Percentiles rank a stretch among this genome's conserved stretches.
These are phyloP conservation scores for Sesia bembeciformis DNA, from an alignment of 2,888 invertebrate genomes.

Conservation along the genomic window DNA sequence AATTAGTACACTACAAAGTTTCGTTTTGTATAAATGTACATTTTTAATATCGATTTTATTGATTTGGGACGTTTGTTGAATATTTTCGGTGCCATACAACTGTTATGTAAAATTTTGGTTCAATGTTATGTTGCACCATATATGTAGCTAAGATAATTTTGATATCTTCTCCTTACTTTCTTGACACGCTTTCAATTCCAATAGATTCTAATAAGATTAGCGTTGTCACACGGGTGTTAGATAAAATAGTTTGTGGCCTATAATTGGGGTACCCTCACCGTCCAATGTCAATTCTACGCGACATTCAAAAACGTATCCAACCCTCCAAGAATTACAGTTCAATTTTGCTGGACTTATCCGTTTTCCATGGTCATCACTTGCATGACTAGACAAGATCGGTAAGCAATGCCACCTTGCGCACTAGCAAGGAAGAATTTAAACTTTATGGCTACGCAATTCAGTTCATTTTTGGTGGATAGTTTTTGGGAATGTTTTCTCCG, in stretches of 20 bases:
- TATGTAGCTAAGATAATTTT: too few relatives aligned
- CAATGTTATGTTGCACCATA: too few relatives aligned
- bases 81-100: too few relatives aligned
- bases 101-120: too few relatives aligned
- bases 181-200: slow-evolving; percentile 46
- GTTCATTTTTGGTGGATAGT: slow-evolving; percentile 19
- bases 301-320: slow-evolving; percentile 24
- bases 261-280: slow-evolving; percentile 60
- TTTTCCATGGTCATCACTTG: slow-evolving; percentile 64
- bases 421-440: slow-evolving; percentile 5
- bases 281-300: slow-evolving; percentile 15
- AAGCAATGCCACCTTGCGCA: slow-evolving; percentile 36
- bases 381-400: slow-evolving; percentile 72
- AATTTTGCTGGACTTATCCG: slow-evolving; percentile 16
- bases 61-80: too few relatives aligned
- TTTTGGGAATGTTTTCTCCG: neutral
- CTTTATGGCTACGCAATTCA: slow-evolving; percentile 13
- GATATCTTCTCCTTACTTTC: slow-evolving; percentile 15
- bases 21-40: too few relatives aligned
- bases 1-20: too few relatives aligned
- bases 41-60: too few relatives aligned
- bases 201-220: slow-evolving; percentile 73
- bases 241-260: slow-evolving; percentile 73
- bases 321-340: slow-evolving; percentile 18
- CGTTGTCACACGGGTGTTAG: slow-evolving; percentile 69